Percentiles rank a stretch among this genome's conserved stretches.
These are phyloP conservation scores for Enteromius fasciolatus DNA, from an alignment of 2,797 vertebrate species.

Conservation along the genomic window DNA sequence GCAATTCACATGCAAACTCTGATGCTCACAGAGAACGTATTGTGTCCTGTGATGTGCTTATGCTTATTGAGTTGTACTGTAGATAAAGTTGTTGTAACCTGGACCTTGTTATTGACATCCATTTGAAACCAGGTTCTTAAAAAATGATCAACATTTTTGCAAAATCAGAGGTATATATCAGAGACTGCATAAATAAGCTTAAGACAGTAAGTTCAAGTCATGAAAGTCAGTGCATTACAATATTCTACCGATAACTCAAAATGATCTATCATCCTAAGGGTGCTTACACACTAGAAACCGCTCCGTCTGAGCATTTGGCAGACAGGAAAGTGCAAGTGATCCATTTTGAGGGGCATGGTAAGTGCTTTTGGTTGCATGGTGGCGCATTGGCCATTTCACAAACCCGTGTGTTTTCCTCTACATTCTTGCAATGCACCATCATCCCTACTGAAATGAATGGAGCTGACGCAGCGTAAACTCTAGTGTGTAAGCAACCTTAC, in stretches of 20 bases:
- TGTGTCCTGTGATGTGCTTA: constrained; percentile 23
- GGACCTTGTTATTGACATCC: background rate
- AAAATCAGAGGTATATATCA: constrained; percentile 59
- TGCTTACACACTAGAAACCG: constrained; percentile 20
- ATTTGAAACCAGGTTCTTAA: constrained; percentile 11
- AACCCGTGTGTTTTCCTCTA: background rate
- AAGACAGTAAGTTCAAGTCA: constrained; percentile 46
- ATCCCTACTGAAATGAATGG: background rate
- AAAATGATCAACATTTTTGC: constrained; percentile 69
- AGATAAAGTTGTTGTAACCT: constrained; percentile 62
- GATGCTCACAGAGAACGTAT: constrained; percentile 1
- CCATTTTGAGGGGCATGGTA: background rate
- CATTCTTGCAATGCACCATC: background rate
- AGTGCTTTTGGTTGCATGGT: constrained; percentile 10
- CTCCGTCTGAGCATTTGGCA: background rate
- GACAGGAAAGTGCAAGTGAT: background rate
- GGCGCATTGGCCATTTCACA: background rate
- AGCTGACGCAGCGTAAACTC: constrained; percentile 6
- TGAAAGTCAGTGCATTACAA: constrained; percentile 59
- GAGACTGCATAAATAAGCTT: constrained; percentile 66
- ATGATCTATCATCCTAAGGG: constrained; percentile 4
- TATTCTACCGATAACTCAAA: constrained; percentile 43
- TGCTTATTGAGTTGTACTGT: constrained; percentile 55
- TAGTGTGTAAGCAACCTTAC: constrained; percentile 33
- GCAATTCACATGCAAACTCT: constrained; percentile 15